Conservation (phyloP, 2,888 invertebrate species). For the Pandemis corylana region DNA sequence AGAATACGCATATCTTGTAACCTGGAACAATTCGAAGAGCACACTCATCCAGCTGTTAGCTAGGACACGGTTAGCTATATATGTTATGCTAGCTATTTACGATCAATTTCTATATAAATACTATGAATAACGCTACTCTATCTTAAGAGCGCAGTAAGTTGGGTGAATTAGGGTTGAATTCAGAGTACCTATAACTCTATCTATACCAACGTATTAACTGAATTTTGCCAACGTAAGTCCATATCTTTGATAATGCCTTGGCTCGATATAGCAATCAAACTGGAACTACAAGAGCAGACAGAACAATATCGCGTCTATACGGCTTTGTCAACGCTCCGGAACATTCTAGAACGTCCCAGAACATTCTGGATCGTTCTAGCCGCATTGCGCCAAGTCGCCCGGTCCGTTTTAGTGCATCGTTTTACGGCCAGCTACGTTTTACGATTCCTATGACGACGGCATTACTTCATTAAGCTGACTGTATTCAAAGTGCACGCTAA, state of each 20-base stretch:
- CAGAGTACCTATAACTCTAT: too few relatives aligned
- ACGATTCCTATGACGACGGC: constrained; percentile 50
- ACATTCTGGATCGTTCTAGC: constrained; percentile 9
- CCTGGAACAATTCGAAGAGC: too few relatives aligned
- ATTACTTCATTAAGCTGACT: constrained; percentile 50
- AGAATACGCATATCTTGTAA: too few relatives aligned
- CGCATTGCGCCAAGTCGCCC: constrained; percentile 43
- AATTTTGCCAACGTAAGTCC: too few relatives aligned
- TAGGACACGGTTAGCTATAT: too few relatives aligned
- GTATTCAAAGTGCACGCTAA: constrained; percentile 15
- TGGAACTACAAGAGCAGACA: not conserved
- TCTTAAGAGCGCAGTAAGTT: too few relatives aligned
- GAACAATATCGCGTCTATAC: constrained; percentile 21
- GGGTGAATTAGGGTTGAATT: too few relatives aligned
- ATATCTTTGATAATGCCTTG: too few relatives aligned
- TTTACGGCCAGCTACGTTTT: constrained; percentile 49
- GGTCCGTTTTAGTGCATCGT: constrained; percentile 44
- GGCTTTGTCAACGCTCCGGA: constrained; percentile 11
- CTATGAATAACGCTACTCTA: too few relatives aligned
- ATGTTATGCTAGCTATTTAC: not conserved
- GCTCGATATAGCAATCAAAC: not conserved
- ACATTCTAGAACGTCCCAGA: constrained; percentile 4
- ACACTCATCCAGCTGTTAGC: too few relatives aligned
- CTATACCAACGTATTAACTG: too few relatives aligned
- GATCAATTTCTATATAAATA: too few relatives aligned